Base-by-base conservation (phyloP, 2,888 invertebrate genomes). In the Invenusta paracnida region DNA sequence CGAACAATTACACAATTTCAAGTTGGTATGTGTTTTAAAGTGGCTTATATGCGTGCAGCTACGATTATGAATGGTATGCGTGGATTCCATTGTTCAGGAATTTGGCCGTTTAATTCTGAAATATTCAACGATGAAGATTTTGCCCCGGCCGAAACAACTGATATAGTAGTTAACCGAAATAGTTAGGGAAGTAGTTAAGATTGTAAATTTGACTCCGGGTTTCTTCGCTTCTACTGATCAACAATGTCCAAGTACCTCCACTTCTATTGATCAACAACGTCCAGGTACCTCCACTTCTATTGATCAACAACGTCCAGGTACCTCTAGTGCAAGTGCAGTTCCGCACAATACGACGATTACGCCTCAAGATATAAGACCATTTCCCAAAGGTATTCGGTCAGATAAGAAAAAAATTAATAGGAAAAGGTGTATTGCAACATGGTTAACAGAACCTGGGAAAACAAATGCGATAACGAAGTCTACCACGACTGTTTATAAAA, bases 1-100 rank as follows among this genome's bases (percentile, higher is more conserved):
- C 90, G 89, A 89, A 88, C 90, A 5, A 86, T 90, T 29, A 88
- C 87, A 11, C 90, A 90, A 85, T 89, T 89, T 87, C 87, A 88
- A 30, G 31, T 87, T 25, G 85, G 86, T 11, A 84, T n/a, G 1
- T 11, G 85, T 5, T 85, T 86, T 1, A 29, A 30, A 1, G 0
- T 5, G 17, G 86, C 86, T 31, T 30, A 82, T n/a, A 82, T 30
- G 30, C n/a, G 5, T 83, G 86, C 86, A 48, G 5, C 29, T 23
- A 30, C 29, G 29, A 82, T n/a, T 27, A 29, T 11, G 23, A 30
- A 82, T 82, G 29, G 23, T 28, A 82, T n/a, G 25, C 23, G 29
- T 23, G 29, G 83, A 82, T 82, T 82, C 30, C 2, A 11, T n/a
- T 28, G 28, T 25, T 25, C 84, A 17, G 84, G 84, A 23, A 84